Conservation (phyloP, 2,888 invertebrate genomes). For the Eupsilia transversa region DNA sequence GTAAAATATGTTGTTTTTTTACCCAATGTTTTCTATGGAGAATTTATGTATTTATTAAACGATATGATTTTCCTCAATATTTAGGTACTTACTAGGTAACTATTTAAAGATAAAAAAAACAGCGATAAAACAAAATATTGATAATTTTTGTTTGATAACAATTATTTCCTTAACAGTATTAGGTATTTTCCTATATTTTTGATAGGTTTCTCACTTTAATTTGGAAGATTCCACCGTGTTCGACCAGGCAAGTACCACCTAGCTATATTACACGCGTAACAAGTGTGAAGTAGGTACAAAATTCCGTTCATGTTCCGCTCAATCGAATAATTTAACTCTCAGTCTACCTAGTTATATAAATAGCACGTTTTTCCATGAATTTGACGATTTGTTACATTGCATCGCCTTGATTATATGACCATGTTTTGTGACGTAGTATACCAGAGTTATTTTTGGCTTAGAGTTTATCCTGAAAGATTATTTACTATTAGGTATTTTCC, state of each 20-base stretch:
- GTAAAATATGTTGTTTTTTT: neutral
- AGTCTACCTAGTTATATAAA: constrained; percentile 11
- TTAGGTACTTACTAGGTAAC: neutral
- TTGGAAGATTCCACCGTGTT: neutral
- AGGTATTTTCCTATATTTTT: neutral
- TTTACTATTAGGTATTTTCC: neutral
- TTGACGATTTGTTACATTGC: constrained; percentile 21
- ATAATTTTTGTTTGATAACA: neutral
- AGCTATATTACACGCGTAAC: neutral
- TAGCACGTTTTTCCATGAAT: constrained; percentile 11
- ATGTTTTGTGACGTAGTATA: constrained; percentile 19
- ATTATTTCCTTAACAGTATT: neutral
- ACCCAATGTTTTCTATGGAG: neutral
- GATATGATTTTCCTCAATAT: neutral
- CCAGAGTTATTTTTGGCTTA: neutral
- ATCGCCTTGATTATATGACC: constrained; percentile 14
- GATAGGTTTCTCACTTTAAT: neutral
- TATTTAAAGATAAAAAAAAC: neutral
- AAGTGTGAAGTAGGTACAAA: neutral
- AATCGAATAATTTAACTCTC: constrained; percentile 24
- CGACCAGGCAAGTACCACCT: constrained; percentile 2
- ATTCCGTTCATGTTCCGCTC: neutral
- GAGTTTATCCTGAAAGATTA: neutral
- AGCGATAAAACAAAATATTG: neutral
- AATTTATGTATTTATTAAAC: neutral